A percentile compares a stretch with the other conserved stretches of the same genome.
phyloP scores from a whole-genome alignment of 2,113 vertebrate species.

The Cranoglanis bouderius region DNA sequence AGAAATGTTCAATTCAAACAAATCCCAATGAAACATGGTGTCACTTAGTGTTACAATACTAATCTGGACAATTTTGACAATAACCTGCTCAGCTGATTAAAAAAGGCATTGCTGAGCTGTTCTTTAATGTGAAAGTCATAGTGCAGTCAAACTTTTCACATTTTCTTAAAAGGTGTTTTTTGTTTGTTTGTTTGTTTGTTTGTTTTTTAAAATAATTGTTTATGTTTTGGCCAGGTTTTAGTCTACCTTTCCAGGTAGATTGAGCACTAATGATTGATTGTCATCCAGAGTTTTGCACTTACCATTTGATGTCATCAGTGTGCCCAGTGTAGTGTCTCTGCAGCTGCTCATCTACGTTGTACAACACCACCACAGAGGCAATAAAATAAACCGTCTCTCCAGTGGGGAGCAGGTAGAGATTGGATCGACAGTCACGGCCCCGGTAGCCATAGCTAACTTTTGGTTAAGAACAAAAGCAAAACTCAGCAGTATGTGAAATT shows the following conservation, averaged over 20 bases:
- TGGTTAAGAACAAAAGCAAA: slow-evolving; percentile 65
- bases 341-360: slow-evolving; percentile 92
- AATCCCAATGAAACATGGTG: background rate
- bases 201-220: no score
- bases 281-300: slow-evolving; percentile 54
- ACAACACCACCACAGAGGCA: slow-evolving; percentile 92
- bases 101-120: background rate
- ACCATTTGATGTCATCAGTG: slow-evolving; percentile 98
- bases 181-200: no score
- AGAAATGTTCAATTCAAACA: background rate
- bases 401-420: slow-evolving; percentile 95
- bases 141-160: background rate
- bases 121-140: background rate
- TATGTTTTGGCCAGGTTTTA: background rate
- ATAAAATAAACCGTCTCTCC: slow-evolving; percentile 98
- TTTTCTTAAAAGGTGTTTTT: background rate
- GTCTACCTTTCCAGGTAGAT: no score
- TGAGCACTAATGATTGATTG: background rate
- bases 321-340: slow-evolving; percentile 95
- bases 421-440: slow-evolving; percentile 94
- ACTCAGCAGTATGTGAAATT: background rate
- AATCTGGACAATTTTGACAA: background rate
- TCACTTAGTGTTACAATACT: background rate
- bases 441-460: slow-evolving; percentile 88
- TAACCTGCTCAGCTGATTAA: background rate